Evolutionary conservation across 2,113 vertebrate genomes (phyloP).

Genomic region (Ageneiosus marmoratus): DNA sequence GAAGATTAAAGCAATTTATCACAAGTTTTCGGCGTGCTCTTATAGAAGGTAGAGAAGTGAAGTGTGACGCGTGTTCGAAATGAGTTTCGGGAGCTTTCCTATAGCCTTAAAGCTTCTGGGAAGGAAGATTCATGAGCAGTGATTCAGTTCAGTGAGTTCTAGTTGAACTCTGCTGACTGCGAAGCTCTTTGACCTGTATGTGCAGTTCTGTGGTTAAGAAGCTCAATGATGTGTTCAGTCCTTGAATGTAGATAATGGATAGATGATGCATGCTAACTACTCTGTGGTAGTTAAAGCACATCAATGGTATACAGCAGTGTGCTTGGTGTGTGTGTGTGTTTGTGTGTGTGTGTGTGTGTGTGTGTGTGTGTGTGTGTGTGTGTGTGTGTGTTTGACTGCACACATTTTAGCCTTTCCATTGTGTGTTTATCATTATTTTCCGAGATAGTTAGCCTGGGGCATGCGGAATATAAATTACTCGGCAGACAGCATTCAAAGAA

Average conservation of each 20-base stretch:
- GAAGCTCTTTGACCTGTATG: background rate
- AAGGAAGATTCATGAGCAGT: background rate
- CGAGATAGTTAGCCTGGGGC: background rate
- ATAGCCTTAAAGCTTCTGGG: background rate
- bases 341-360: too few species aligned
- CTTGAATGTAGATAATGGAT: background rate
- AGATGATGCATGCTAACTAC: background rate
- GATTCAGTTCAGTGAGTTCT: background rate
- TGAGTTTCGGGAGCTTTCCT: background rate
- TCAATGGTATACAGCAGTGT: background rate
- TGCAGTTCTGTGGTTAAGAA: background rate
- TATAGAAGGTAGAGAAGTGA: background rate
- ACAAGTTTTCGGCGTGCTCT: background rate
- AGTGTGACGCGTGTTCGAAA: background rate
- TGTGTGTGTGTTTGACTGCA: background rate
- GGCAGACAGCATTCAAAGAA: background rate
- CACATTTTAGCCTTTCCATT: background rate
- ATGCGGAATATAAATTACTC: slow-evolving; percentile 26
- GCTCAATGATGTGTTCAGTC: background rate
- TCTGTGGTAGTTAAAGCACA: background rate
- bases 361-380: too few species aligned
- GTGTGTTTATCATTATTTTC: slow-evolving; percentile 21
- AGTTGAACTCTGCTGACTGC: background rate
- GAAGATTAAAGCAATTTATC: background rate
- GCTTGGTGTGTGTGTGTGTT: too few species aligned